These are phyloP conservation scores for Leptopilina clavipes DNA, from an alignment of 1,140 invertebrate genomes.

Conservation along the genomic window DNA sequence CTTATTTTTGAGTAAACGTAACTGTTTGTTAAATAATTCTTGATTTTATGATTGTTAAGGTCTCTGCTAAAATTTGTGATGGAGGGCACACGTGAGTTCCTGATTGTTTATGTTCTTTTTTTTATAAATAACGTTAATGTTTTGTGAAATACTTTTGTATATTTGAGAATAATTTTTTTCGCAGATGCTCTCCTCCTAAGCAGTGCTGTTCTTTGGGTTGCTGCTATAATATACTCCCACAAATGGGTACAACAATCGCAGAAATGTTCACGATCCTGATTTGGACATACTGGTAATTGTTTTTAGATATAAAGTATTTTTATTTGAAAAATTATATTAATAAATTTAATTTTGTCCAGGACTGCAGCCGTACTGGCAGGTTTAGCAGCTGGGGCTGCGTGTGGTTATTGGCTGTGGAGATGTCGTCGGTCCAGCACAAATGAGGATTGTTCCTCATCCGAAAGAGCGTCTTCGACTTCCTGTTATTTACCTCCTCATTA, in stretches of 20 bases:
- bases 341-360: constrained; percentile 66
- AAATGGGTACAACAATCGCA: constrained; percentile 72
- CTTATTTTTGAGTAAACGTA: too few relatives aligned
- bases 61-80: constrained; percentile 68
- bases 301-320: neutral
- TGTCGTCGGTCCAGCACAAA: constrained; percentile 68
- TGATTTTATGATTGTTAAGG: constrained; percentile 50
- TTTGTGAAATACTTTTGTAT: neutral
- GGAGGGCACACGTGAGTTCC: constrained; percentile 70
- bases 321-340: constrained; percentile 5
- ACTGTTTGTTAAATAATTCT: too few relatives aligned
- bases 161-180: constrained; percentile 46
- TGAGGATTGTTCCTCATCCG: constrained; percentile 76
- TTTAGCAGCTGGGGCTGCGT: constrained; percentile 77
- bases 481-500: constrained; percentile 87
- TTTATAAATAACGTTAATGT: constrained; percentile 7
- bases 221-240: constrained; percentile 77
- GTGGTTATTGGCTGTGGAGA: constrained; percentile 81
- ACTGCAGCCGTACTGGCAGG: constrained; percentile 77
- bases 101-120: too few relatives aligned
- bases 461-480: constrained; percentile 83
- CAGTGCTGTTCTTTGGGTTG: constrained; percentile 84
- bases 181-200: constrained; percentile 80
- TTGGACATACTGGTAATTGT: constrained; percentile 71
- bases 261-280: constrained; percentile 71